Conservation (phyloP, 2,113 vertebrate genomes). For the Perccottus glenii region DNA sequence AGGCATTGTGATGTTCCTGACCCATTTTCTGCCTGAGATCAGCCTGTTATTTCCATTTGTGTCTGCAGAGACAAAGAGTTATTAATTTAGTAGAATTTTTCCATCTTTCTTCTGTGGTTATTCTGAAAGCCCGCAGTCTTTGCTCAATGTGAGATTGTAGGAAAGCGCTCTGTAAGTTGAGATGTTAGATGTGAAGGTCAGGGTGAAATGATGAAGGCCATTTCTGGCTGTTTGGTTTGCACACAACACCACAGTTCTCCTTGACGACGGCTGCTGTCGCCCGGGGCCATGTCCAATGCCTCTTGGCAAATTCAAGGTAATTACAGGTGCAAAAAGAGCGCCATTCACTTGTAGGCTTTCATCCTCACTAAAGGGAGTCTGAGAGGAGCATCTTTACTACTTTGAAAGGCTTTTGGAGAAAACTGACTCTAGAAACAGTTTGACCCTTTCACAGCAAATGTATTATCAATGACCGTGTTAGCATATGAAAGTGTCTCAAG, state of each 20-base stretch:
- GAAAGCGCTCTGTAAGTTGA: constrained; percentile 8
- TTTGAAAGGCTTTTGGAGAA: constrained; percentile 11
- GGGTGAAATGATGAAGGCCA: constrained; percentile 26
- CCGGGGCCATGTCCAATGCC: background rate
- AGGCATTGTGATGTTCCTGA: constrained; percentile 55
- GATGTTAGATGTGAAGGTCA: constrained; percentile 45
- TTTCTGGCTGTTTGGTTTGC: constrained; percentile 22
- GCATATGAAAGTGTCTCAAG: too few relatives aligned
- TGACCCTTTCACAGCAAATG: background rate
- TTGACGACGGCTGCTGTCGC: background rate
- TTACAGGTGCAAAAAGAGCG: constrained; percentile 34
- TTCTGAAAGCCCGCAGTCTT: constrained; percentile 13
- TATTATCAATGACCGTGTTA: background rate
- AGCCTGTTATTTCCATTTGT: constrained; percentile 54
- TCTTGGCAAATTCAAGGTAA: constrained; percentile 32
- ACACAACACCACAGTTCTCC: constrained; percentile 3
- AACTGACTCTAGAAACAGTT: constrained; percentile 8
- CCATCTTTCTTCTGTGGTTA: constrained; percentile 38
- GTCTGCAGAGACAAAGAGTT: constrained; percentile 37
- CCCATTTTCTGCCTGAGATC: constrained; percentile 43
- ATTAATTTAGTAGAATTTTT: constrained; percentile 55
- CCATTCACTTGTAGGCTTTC: constrained; percentile 14
- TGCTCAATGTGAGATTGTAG: constrained; percentile 29
- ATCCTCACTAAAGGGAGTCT: constrained; percentile 13
- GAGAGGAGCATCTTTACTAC: constrained; percentile 19